Percentiles rank a stretch among this genome's conserved stretches.
phyloP scores from a whole-genome alignment of 2,797 vertebrate species.

The Arctocebus calabarensis region DNA sequence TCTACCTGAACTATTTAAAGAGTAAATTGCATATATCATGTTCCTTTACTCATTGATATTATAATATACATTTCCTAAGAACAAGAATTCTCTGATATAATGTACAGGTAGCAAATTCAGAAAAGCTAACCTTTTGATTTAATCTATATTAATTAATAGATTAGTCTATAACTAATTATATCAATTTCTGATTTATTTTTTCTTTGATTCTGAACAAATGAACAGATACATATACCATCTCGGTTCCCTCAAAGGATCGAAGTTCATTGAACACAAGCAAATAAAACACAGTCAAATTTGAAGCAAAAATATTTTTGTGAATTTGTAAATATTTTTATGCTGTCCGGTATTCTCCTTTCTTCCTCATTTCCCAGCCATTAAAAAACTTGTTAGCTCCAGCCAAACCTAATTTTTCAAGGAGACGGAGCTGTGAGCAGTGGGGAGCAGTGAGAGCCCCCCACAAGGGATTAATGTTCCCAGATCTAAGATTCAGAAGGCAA shows the following conservation, averaged over 20 bases:
- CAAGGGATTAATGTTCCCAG: not conserved
- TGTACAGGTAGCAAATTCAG: not conserved
- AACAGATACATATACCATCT: not conserved
- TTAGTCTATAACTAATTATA: not conserved
- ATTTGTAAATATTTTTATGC: slow-evolving; percentile 23
- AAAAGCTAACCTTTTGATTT: not conserved
- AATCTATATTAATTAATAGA: slow-evolving; percentile 6
- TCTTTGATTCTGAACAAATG: slow-evolving; percentile 15
- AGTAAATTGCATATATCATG: not conserved
- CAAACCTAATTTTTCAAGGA: slow-evolving; percentile 12
- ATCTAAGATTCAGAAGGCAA: not conserved
- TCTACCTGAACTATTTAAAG: not conserved
- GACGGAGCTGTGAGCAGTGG: not conserved
- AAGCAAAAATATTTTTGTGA: not conserved
- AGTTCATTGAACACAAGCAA: not conserved
- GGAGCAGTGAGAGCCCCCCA: not conserved
- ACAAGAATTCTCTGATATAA: not conserved
- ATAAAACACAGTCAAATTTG: not conserved
- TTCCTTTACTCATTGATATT: not conserved
- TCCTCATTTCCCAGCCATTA: not conserved
- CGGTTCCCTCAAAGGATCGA: not conserved
- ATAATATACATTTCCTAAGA: not conserved
- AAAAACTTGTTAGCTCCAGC: not conserved
- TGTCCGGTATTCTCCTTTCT: not conserved
- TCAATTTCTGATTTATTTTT: slow-evolving; percentile 22